Conservation (phyloP, 2,888 invertebrate species). For the Ennomos fuscantarius region DNA sequence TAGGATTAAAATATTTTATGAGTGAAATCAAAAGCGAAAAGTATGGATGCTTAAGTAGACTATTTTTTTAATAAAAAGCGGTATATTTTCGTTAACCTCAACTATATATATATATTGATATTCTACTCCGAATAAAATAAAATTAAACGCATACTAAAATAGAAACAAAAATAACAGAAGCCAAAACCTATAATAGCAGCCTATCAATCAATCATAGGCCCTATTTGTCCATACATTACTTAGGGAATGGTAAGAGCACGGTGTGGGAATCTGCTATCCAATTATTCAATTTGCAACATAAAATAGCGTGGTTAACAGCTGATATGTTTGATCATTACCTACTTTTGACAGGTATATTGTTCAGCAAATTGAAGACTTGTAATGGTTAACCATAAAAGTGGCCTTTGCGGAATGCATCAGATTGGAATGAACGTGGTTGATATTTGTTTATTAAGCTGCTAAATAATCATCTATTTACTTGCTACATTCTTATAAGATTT, state of each 20-base stretch:
- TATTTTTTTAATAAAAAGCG: too few species aligned
- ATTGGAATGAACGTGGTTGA: too few species aligned
- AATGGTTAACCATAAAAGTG: background rate
- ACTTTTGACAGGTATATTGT: conserved; percentile 55
- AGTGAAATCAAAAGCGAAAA: too few species aligned
- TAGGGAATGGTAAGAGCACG: conserved; percentile 22
- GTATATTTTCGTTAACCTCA: too few species aligned
- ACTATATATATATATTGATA: too few species aligned
- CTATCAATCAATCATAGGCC: conserved; percentile 20
- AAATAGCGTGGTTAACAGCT: conserved; percentile 39
- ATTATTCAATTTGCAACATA: conserved; percentile 72
- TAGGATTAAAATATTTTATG: too few species aligned
- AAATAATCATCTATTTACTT: too few species aligned
- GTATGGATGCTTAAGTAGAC: too few species aligned
- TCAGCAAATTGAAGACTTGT: conserved; percentile 25
- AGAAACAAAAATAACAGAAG: conserved; percentile 21
- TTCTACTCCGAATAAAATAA: conserved; percentile 10
- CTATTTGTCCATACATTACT: conserved; percentile 22
- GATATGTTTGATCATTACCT: conserved; percentile 56
- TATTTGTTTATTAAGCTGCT: too few species aligned
- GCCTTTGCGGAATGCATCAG: background rate
- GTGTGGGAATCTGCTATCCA: conserved; percentile 60
- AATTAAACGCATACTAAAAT: conserved; percentile 2
- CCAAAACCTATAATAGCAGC: conserved; percentile 23
- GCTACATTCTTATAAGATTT: too few species aligned